phyloP scores from a whole-genome alignment of 2,113 vertebrate genomes.

The Embiotoca jacksoni region DNA sequence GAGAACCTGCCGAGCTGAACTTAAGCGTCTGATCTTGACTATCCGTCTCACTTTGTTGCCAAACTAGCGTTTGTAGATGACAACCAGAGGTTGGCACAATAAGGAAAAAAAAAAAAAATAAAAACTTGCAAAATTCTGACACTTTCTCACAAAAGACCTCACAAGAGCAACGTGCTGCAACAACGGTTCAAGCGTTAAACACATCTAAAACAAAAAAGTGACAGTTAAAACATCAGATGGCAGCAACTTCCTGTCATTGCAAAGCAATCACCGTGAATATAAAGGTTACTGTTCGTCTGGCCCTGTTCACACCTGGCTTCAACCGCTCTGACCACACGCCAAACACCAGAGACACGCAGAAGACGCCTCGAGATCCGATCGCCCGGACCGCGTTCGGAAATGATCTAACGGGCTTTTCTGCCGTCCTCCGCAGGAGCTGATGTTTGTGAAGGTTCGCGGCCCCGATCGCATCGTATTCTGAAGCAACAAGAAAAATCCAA shows the following conservation, averaged over 20 bases:
- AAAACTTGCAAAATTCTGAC: neutral
- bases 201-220: neutral
- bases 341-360: too few relatives aligned
- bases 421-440: too few relatives aligned
- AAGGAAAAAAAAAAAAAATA: neutral
- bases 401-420: too few relatives aligned
- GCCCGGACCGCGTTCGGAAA: too few relatives aligned
- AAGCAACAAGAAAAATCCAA: too few relatives aligned
- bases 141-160: neutral
- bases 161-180: neutral
- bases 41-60: neutral
- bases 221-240: neutral
- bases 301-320: too few relatives aligned
- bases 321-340: too few relatives aligned
- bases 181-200: neutral
- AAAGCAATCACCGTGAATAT: neutral
- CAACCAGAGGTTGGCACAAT: neutral
- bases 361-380: too few relatives aligned
- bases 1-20: slow-evolving; percentile 17
- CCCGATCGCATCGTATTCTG: too few relatives aligned
- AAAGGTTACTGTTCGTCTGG: neutral
- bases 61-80: neutral
- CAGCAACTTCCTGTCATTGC: neutral
- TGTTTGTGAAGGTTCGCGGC: too few relatives aligned
- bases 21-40: neutral